Evolutionary conservation across 2,113 vertebrate species (phyloP).

Genomic region (Anolis carolinensis): DNA sequence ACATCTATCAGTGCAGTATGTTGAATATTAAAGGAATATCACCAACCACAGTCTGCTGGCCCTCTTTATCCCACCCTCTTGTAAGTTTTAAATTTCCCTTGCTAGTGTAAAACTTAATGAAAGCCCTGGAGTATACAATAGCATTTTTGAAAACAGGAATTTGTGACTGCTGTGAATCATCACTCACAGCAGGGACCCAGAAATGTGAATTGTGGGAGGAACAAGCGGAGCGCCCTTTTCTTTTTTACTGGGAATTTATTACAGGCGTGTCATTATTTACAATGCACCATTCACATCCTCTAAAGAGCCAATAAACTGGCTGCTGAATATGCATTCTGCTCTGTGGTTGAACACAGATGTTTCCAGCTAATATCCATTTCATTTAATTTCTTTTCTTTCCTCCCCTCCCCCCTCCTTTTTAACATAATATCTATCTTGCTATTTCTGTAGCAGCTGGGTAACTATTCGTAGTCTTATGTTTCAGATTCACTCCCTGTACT

Average conservation of each 20-base stretch:
- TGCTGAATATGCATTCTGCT: constrained; percentile 86
- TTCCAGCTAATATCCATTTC: constrained; percentile 85
- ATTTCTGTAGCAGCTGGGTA: constrained; percentile 82
- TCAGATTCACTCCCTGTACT: constrained; percentile 77
- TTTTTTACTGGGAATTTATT: constrained; percentile 83
- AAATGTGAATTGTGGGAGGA: constrained; percentile 79
- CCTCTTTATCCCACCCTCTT: constrained; percentile 52
- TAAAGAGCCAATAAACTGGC: constrained; percentile 83
- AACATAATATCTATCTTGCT: constrained; percentile 76
- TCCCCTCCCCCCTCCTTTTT: constrained; percentile 26
- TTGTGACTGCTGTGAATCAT: constrained; percentile 81
- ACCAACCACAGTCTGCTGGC: constrained; percentile 45
- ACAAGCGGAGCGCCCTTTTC: constrained; percentile 71
- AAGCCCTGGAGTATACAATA: constrained; percentile 80
- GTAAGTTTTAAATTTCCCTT: constrained; percentile 78
- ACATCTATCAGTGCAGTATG: constrained; percentile 57
- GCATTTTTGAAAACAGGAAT: constrained; percentile 82
- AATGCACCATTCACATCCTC: constrained; percentile 82
- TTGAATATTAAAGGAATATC: constrained; percentile 62
- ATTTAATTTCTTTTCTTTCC: constrained; percentile 82
- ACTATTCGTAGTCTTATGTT: constrained; percentile 75
- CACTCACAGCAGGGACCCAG: constrained; percentile 80
- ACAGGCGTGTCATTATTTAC: constrained; percentile 84
- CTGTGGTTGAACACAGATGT: constrained; percentile 83
- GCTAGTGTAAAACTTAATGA: constrained; percentile 81